Evolutionary conservation across 2,888 invertebrate genomes (phyloP).

Genomic region (Aplocera efformata): DNA sequence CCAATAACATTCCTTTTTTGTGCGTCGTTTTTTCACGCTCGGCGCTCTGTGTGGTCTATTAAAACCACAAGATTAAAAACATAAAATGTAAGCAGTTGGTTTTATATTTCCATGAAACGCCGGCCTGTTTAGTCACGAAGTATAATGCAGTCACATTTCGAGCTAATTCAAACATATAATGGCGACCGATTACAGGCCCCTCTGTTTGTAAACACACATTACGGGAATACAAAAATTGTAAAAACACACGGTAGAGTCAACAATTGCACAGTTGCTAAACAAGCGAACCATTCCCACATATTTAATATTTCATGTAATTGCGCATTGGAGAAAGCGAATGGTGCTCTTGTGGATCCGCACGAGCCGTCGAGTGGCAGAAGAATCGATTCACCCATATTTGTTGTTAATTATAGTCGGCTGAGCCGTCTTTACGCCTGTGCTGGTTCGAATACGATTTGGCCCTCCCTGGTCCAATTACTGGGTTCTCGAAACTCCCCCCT

Average conservation of each 20-base stretch:
- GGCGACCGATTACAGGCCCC: conserved; percentile 51
- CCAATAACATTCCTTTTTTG: too few species aligned
- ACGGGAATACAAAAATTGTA: conserved; percentile 60
- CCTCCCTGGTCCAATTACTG: conserved; percentile 79
- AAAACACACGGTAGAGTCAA: conserved; percentile 40
- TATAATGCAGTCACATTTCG: conserved; percentile 6
- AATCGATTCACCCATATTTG: conserved; percentile 80
- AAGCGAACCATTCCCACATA: conserved; percentile 71
- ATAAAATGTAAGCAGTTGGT: conserved; percentile 4
- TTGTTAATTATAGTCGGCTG: conserved; percentile 79
- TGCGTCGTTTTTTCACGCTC: conserved; percentile 46
- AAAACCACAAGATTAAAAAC: conserved; percentile 16
- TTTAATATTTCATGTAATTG: conserved; percentile 74
- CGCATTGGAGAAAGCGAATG: conserved; percentile 40
- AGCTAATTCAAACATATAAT: conserved; percentile 14
- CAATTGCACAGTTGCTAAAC: conserved; percentile 67
- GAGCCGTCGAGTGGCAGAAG: conserved; percentile 36
- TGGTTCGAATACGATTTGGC: conserved; percentile 76
- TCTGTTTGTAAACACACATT: conserved; percentile 63
- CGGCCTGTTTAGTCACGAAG: conserved; percentile 8
- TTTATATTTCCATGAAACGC: conserved; percentile 16
- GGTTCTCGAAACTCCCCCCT: conserved; percentile 72
- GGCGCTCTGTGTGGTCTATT: conserved; percentile 60
- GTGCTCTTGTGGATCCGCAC: conserved; percentile 2
- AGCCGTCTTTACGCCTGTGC: conserved; percentile 77